A percentile compares a stretch with the other conserved stretches of the same genome.
These are phyloP conservation scores for Typhlichthys eigenmanni DNA, from an alignment of 2,797 vertebrate species.

Conservation along the genomic window DNA sequence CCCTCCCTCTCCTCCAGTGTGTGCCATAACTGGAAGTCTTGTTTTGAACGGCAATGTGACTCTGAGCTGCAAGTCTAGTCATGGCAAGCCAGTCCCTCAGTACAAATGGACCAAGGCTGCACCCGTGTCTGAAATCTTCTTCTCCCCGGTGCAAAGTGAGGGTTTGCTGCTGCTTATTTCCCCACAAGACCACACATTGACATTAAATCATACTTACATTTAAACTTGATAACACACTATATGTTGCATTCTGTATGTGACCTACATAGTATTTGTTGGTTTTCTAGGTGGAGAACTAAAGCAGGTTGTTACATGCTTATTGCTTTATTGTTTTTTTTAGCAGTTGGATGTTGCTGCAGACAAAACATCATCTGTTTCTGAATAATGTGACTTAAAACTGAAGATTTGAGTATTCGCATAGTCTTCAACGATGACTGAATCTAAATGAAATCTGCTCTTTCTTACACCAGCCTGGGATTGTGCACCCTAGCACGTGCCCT, in stretches of 20 bases:
- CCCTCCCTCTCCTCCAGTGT: conserved; percentile 82
- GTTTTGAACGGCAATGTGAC: conserved; percentile 82
- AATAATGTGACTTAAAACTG: conserved; percentile 50
- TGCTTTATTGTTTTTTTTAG: conserved; percentile 16
- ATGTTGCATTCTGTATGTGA: no score
- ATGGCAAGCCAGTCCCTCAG: conserved; percentile 82
- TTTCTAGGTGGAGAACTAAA: background rate
- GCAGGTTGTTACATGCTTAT: background rate
- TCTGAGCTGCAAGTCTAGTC: conserved; percentile 80
- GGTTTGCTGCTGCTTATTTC: conserved; percentile 10
- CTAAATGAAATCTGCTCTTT: conserved; percentile 51
- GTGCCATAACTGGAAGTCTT: conserved; percentile 75
- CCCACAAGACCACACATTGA: background rate
- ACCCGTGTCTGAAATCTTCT: conserved; percentile 73
- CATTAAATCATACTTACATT: no score
- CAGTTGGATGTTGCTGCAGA: conserved; percentile 29
- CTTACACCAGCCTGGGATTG: conserved; percentile 40
- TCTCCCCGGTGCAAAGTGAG: conserved; percentile 80
- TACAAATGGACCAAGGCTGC: conserved; percentile 86
- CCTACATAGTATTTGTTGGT: background rate
- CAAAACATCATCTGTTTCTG: conserved; percentile 62
- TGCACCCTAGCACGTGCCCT: background rate
- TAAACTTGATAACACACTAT: no score
- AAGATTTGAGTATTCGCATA: conserved; percentile 6
- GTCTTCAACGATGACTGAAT: conserved; percentile 34